Percentiles rank a stretch among this genome's conserved stretches.
Evolutionary conservation across 2,888 invertebrate species (phyloP).

Genomic region (Alloscopus bannaensis): DNA sequence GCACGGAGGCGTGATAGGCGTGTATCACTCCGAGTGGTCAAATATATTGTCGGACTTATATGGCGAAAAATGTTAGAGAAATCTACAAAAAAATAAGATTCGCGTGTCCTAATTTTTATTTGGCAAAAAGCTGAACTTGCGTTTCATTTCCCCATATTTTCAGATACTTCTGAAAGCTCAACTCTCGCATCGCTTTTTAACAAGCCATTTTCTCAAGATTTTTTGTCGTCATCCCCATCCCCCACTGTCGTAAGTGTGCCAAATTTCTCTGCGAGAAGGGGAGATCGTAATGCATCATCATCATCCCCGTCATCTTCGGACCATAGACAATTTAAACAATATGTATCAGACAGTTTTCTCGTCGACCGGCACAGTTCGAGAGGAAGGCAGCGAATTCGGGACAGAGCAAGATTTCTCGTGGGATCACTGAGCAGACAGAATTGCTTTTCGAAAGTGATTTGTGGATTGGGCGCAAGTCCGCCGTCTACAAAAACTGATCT

Average conservation of each 20-base stretch:
- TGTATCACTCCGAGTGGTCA: not conserved
- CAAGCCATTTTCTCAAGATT: conserved; percentile 16
- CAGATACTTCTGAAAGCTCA: conserved; percentile 25
- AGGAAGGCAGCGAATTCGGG: conserved; percentile 13
- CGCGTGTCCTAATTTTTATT: not conserved
- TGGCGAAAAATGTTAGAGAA: too few species aligned
- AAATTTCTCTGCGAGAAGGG: conserved; percentile 10
- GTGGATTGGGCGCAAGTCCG: conserved; percentile 80
- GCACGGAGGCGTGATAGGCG: not conserved
- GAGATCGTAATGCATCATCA: conserved; percentile 17
- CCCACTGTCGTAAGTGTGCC: conserved; percentile 12
- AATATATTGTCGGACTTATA: too few species aligned
- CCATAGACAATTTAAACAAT: conserved; percentile 1
- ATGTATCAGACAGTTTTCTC: conserved; percentile 16
- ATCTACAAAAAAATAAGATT: conserved; percentile 9
- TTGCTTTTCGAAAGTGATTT: conserved; percentile 81
- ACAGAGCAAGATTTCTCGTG: conserved; percentile 60
- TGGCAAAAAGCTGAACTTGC: not conserved
- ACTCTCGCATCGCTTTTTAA: conserved; percentile 22
- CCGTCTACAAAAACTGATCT: conserved; percentile 66
- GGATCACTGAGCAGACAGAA: conserved; percentile 61
- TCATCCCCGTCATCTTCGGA: conserved; percentile 8
- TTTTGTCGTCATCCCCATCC: conserved; percentile 4
- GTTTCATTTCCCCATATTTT: conserved; percentile 9
- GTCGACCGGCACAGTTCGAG: not conserved